phyloP scores from a whole-genome alignment of 2,797 vertebrate species.

The Labroides dimidiatus region DNA sequence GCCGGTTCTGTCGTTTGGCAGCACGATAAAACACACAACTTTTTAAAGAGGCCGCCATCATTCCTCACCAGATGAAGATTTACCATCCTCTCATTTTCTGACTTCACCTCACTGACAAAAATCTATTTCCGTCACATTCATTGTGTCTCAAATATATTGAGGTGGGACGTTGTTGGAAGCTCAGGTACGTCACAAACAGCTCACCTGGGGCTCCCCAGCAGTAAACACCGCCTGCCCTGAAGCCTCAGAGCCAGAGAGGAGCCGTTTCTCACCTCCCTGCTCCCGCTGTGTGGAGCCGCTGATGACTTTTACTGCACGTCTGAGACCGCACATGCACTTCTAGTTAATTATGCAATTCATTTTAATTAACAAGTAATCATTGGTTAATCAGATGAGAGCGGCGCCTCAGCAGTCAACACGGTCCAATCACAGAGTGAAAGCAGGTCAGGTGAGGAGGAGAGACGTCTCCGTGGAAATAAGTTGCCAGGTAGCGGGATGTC shows the following conservation, averaged over 20 bases:
- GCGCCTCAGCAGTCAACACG: constrained; percentile 24
- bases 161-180: constrained; percentile 17
- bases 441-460: constrained; percentile 4
- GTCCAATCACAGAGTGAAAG: constrained; percentile 9
- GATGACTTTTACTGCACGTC: constrained; percentile 54
- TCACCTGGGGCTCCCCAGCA: constrained; percentile 22
- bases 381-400: constrained; percentile 35
- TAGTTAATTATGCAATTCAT: constrained; percentile 49
- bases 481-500: background rate
- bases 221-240: constrained; percentile 33
- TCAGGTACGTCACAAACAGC: constrained; percentile 9
- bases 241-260: constrained; percentile 4
- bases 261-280: constrained; percentile 12
- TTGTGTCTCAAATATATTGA: constrained; percentile 1
- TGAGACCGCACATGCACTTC: constrained; percentile 28
- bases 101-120: constrained; percentile 23
- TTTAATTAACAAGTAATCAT: constrained; percentile 54
- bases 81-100: constrained; percentile 31
- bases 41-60: constrained; percentile 50
- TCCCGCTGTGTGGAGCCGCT: background rate
- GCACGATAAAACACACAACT: constrained; percentile 45
- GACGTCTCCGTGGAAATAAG: background rate
- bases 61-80: constrained; percentile 32
- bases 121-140: constrained; percentile 29
- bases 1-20: constrained; percentile 23